A percentile compares a stretch with the other conserved stretches of the same genome.
phyloP scores from a whole-genome alignment of 1,140 invertebrate genomes.

The Magallana angulata region DNA sequence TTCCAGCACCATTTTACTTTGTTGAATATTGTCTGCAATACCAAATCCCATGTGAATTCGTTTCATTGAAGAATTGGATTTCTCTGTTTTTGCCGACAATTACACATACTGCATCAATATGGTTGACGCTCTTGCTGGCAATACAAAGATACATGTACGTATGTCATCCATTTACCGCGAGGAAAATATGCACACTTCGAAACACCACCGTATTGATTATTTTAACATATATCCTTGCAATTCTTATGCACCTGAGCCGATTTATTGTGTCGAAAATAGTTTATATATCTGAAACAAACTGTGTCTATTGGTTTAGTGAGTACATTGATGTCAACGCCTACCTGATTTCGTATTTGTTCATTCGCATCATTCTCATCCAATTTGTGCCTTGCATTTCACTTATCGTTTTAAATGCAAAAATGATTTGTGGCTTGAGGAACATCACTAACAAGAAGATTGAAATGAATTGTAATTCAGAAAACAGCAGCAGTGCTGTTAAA shows the following conservation, averaged over 20 bases:
- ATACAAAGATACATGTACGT: slow-evolving; percentile 55
- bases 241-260: slow-evolving; percentile 50
- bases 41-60: slow-evolving; percentile 15
- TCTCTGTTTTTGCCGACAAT: slow-evolving; percentile 55
- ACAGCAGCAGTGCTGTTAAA: slow-evolving; percentile 45
- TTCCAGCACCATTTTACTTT: slow-evolving; percentile 59
- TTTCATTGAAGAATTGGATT: slow-evolving; percentile 51
- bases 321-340: slow-evolving; percentile 44
- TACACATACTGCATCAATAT: slow-evolving; percentile 58
- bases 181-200: slow-evolving; percentile 47
- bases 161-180: slow-evolving; percentile 52
- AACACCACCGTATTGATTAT: slow-evolving; percentile 54
- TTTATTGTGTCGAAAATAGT: slow-evolving; percentile 49
- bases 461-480: slow-evolving; percentile 51
- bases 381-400: slow-evolving; percentile 59
- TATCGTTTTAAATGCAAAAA: slow-evolving; percentile 55
- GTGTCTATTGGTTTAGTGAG: slow-evolving; percentile 5
- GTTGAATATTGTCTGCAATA: slow-evolving; percentile 48
- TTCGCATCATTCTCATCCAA: slow-evolving; percentile 57
- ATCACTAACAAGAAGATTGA: slow-evolving; percentile 55
- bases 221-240: slow-evolving; percentile 48
- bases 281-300: slow-evolving; percentile 21
- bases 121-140: slow-evolving; percentile 52
- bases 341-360: slow-evolving; percentile 46
- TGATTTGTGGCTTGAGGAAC: slow-evolving; percentile 49